Base-by-base conservation (phyloP, 2,797 vertebrate species). In the Pipistrellus pipistrellus region DNA sequence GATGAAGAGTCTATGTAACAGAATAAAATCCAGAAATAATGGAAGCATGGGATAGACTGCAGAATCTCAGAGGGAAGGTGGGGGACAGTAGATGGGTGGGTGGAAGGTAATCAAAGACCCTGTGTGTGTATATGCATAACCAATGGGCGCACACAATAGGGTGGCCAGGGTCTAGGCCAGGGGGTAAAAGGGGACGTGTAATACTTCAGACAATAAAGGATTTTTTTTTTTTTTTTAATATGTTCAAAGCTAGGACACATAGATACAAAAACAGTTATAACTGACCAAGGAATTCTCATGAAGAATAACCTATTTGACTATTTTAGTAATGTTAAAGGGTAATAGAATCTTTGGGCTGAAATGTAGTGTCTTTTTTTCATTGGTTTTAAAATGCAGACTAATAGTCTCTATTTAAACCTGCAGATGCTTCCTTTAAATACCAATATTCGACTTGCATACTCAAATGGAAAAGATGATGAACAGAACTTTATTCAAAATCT, bases 401-500 rank as follows among this genome's bases (percentile, higher is more conserved):
- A 88, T 68, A 0, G 48, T 83, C 25, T 14, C 9, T 77, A 90
- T 55, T 96, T 92, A 35, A 30, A 87, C 12, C 93, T 96, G 27
- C 97, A 99, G 99, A 99, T 99, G 99, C 98, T 99, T 98, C 99
- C 99, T 88, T 98, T 99, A 97, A 99, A 99, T 98, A 99, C 99
- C 9, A 99, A 99, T 97, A 99, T 99, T 97, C 98, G 99, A 92
- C 97, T 99, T 98, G 99, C 99, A 0, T 99, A 99, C 83, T 98
- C 99, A 30, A 99, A 99, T 93, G 99, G 99, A 82, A 99, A 99
- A 97, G 99, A 99, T 88, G 99, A 99, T 89, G 99, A 99, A 91
- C 99, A 99, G 98, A 99, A 99, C 97, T 99, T 99, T 96, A 99
- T 99, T 97, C 99, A 99, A 98, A 99, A 99, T 96, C 99, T 99